phyloP scores from a whole-genome alignment of 64 coral and sea anemone genomes.

The Trachythela sp. region DNA sequence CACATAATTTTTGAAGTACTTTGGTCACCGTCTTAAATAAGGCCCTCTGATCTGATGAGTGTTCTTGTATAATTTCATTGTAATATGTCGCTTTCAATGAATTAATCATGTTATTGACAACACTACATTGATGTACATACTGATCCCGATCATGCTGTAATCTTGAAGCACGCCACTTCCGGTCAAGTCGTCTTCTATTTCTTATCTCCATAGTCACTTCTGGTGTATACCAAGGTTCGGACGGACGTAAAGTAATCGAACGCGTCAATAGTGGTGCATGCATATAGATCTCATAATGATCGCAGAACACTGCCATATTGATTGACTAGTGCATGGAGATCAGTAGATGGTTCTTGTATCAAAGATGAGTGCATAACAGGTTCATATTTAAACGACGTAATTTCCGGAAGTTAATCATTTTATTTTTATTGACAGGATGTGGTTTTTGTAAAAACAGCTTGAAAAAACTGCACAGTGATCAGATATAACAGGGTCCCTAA shows the following conservation, averaged over 20 bases:
- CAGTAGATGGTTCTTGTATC: too few species aligned
- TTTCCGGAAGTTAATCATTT: background rate
- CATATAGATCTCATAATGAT: slow-evolving; percentile 14
- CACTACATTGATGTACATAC: slow-evolving; percentile 18
- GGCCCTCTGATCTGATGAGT: slow-evolving; percentile 35
- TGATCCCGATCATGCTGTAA: background rate
- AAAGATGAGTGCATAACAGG: background rate
- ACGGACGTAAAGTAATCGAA: background rate
- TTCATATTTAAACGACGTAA: slow-evolving; percentile 9
- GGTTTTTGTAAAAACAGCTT: slow-evolving; percentile 10
- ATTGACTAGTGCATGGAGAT: too few species aligned
- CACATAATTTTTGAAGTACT: slow-evolving; percentile 29
- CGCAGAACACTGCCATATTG: background rate
- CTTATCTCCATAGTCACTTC: slow-evolving; percentile 24
- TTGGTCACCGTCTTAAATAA: slow-evolving; percentile 52
- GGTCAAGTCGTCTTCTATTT: slow-evolving; percentile 17
- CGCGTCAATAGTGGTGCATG: background rate
- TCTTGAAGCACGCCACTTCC: slow-evolving; percentile 20
- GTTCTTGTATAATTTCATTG: too few species aligned
- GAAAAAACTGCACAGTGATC: slow-evolving; percentile 7
- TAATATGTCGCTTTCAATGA: slow-evolving; percentile 42
- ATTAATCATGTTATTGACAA: slow-evolving; percentile 44
- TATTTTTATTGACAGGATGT: background rate
- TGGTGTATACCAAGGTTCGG: background rate
- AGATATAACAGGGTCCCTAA: background rate